Evolutionary conservation across 2,113 vertebrate species (phyloP), one percentile per base, ranked within the genome.

Genomic region (Chaetura pelagica): DNA sequence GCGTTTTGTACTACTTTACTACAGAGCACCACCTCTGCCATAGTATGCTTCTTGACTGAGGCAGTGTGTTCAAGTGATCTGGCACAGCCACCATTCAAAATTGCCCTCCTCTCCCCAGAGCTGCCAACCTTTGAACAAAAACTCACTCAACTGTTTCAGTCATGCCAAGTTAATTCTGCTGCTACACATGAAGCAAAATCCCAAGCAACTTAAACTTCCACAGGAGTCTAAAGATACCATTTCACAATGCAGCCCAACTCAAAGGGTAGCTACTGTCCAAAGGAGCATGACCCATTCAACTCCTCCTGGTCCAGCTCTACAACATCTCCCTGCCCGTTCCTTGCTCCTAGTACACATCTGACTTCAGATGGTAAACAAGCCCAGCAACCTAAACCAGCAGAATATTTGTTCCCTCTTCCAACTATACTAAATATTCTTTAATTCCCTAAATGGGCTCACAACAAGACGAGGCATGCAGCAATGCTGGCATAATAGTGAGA

Each of bases 11-110:
- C 4, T 34, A 62, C 64, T 63, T n/a, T 9, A 17, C 40, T 32
- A 1, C 1, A 2, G 34, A 87, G 69, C 55, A 62, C 14, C 55
- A 44, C 4, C 35, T 44, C 49, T 30, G 38, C 30, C 72, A 48
- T 1, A 12, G 24, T 13, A 10, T 0, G 52, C 12, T 49, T 34
- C 20, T 16, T 13, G 18, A 46, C 24, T 32, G 27, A 55, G 24
- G 19, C 5, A 35, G 54, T 1, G 0, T 5, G 0, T 12, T 15
- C 10, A 2, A 54, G 30, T 5, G 24, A 72, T 17, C n/a, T 20
- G 35, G 22, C 5, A 29, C 0, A 9, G 61, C 15, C 83, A 30
- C 71, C 46, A 19, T 26, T 9, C 86, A 49, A 4, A 54, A 14
- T 4, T 32, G 48, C 10, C 49, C 49, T 46, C 34, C 55, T 62